These are phyloP conservation scores for Eurosta solidaginis DNA, from an alignment of 1,140 invertebrate species.

Conservation along the genomic window DNA sequence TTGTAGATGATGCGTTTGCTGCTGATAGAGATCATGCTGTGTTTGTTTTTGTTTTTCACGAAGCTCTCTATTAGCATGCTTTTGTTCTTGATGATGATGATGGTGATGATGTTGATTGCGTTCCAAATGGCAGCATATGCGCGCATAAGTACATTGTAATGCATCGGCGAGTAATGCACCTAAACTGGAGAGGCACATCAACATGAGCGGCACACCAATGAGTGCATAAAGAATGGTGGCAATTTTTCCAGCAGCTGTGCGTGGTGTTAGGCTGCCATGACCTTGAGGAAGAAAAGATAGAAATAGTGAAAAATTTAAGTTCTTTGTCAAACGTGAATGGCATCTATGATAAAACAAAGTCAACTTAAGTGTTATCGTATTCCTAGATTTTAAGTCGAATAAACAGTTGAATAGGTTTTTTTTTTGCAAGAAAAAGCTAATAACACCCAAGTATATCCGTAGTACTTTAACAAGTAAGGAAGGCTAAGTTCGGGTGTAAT, in stretches of 20 bases:
- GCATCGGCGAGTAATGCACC: conserved; percentile 78
- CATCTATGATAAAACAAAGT: too few species aligned
- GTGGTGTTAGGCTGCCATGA: conserved; percentile 80
- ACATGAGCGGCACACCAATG: conserved; percentile 82
- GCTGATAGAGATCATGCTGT: not conserved
- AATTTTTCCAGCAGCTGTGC: conserved; percentile 75
- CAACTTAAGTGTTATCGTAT: too few species aligned
- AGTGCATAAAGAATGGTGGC: conserved; percentile 86
- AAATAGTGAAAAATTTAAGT: not conserved
- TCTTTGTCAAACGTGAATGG: too few species aligned
- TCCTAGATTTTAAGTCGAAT: too few species aligned
- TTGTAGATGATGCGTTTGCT: conserved; percentile 15
- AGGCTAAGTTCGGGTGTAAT: too few species aligned
- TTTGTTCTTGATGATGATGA: conserved; percentile 23
- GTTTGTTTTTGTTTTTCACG: not conserved
- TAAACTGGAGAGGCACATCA: conserved; percentile 84
- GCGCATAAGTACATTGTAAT: conserved; percentile 73
- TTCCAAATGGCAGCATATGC: conserved; percentile 65
- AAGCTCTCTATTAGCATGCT: not conserved
- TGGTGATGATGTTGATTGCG: not conserved
- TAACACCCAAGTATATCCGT: too few species aligned
- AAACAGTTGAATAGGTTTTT: too few species aligned
- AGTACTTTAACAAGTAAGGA: too few species aligned
- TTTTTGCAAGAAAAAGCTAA: too few species aligned
- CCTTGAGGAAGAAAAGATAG: conserved; percentile 62